phyloP scores from a whole-genome alignment of 2,113 vertebrate genomes.

The Trogon melanurus region DNA sequence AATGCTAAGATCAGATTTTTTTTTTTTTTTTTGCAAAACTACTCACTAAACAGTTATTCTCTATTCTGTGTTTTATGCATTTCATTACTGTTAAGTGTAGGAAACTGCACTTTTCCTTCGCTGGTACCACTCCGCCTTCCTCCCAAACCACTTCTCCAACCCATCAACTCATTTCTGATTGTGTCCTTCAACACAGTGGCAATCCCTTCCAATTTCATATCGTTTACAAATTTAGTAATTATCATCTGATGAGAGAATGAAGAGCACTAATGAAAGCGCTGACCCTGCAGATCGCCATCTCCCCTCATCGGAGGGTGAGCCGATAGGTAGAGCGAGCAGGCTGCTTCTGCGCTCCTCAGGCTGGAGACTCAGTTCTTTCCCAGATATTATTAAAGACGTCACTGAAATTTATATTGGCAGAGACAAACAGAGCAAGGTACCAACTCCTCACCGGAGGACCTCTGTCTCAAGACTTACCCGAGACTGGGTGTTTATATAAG shows the following conservation, averaged over 20 bases:
- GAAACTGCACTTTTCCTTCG: background rate
- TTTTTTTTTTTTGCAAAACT: background rate
- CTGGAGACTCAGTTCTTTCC: background rate
- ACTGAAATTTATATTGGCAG: background rate
- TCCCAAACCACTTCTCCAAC: background rate
- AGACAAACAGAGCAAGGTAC: background rate
- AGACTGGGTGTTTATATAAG: background rate
- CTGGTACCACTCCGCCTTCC: background rate
- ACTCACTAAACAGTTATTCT: background rate
- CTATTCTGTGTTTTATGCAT: background rate
- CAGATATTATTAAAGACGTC: background rate
- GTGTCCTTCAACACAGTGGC: background rate
- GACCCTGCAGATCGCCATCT: background rate
- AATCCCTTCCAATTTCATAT: background rate
- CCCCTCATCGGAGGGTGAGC: too few species aligned
- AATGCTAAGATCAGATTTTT: background rate
- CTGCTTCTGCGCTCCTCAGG: background rate
- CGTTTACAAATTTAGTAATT: background rate
- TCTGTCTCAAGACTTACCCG: background rate
- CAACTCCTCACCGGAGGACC: background rate
- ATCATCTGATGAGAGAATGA: background rate
- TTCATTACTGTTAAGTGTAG: background rate
- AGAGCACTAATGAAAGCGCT: background rate
- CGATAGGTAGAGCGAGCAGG: fast-evolving
- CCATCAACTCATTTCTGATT: background rate